phyloP scores from a whole-genome alignment of 2,113 vertebrate species.

The Boleophthalmus pectinirostris region DNA sequence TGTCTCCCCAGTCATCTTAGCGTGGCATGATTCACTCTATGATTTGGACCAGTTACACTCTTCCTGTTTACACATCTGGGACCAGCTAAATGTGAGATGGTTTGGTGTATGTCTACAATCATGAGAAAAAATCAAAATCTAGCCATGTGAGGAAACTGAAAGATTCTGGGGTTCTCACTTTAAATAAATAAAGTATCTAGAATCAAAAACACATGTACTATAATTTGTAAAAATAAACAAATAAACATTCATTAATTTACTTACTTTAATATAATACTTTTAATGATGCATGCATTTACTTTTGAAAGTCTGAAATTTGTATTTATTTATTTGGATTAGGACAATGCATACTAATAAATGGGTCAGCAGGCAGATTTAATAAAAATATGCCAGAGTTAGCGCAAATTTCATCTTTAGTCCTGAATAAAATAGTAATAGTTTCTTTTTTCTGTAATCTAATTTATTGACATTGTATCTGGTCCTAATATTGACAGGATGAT shows the following conservation, averaged over 20 bases:
- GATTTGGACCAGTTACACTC: neutral
- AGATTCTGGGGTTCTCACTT: neutral
- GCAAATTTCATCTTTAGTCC: too few species aligned
- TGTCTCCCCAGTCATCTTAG: neutral
- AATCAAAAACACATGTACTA: neutral
- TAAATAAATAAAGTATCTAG: too few species aligned
- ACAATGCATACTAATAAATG: too few species aligned
- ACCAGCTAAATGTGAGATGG: neutral
- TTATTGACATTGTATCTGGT: slow-evolving; percentile 9
- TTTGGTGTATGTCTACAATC: neutral
- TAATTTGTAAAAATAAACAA: neutral
- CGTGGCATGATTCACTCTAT: neutral
- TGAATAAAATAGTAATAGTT: neutral
- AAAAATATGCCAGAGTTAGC: too few species aligned
- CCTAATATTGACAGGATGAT: slow-evolving; percentile 20
- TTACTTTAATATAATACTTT: too few species aligned
- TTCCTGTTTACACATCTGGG: neutral
- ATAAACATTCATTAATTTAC: neutral
- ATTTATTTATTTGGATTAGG: too few species aligned
- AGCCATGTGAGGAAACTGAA: too few species aligned
- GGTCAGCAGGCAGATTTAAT: neutral
- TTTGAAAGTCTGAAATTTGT: too few species aligned
- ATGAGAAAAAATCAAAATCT: neutral
- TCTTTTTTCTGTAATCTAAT: neutral
- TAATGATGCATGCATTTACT: too few species aligned